These are phyloP conservation scores for Brachionus manjavacas DNA, from an alignment of 1,140 invertebrate species.

Conservation along the genomic window DNA sequence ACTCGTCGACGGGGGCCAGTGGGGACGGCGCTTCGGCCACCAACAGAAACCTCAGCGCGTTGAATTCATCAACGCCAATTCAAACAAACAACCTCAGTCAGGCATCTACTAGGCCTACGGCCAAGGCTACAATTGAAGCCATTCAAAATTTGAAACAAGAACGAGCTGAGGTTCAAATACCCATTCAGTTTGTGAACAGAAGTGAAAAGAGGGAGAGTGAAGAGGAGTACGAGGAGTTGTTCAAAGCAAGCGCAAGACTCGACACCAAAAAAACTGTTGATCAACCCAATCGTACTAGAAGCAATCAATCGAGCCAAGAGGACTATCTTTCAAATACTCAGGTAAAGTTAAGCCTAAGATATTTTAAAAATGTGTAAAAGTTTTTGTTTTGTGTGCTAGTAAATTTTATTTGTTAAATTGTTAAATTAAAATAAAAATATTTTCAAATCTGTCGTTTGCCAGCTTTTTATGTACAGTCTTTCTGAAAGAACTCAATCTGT, in stretches of 20 bases:
- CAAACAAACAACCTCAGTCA: background rate
- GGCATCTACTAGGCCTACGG: background rate
- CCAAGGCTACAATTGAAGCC: background rate
- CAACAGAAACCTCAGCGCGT: background rate
- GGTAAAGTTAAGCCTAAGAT: background rate
- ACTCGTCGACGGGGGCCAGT: slow-evolving; percentile 14
- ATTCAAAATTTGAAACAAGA: slow-evolving; percentile 30
- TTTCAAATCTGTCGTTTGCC: too few relatives aligned
- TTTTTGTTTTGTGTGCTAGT: too few relatives aligned
- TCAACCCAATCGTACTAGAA: background rate
- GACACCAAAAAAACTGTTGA: background rate
- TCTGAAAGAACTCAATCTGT: too few relatives aligned
- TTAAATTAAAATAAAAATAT: too few relatives aligned
- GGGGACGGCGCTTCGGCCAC: background rate
- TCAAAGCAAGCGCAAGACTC: background rate
- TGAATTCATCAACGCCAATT: slow-evolving; percentile 1
- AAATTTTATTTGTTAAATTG: too few relatives aligned
- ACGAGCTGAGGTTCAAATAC: background rate
- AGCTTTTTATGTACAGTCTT: too few relatives aligned
- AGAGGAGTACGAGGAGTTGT: background rate
- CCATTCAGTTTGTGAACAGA: background rate
- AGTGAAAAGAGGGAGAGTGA: background rate
- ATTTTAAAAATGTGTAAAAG: too few relatives aligned
- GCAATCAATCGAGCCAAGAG: slow-evolving; percentile 24
- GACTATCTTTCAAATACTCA: background rate